phyloP scores from a whole-genome alignment of 2,113 vertebrate species.

The Prunella himalayana region DNA sequence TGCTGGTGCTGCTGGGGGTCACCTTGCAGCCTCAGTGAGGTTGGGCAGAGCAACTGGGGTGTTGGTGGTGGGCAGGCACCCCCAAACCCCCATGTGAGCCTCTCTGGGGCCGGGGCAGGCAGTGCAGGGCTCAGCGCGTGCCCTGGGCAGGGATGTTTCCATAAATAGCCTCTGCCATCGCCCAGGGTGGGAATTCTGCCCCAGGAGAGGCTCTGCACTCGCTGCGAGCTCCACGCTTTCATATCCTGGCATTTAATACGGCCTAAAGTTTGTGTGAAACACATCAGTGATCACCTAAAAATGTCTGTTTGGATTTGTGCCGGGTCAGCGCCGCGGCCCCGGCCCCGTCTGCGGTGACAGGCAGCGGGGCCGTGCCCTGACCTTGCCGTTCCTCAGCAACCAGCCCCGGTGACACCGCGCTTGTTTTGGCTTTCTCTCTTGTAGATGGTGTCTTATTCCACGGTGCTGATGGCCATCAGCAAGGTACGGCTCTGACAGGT shows the following conservation, averaged over 20 bases:
- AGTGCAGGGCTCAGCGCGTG: fast-evolving
- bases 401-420: not conserved
- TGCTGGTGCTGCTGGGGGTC: not conserved
- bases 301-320: slow-evolving; percentile 57
- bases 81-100: fast-evolving
- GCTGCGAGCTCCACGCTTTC: not conserved
- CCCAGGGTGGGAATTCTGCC: not conserved
- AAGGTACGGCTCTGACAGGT: slow-evolving; percentile 77
- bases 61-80: not conserved
- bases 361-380: slow-evolving; percentile 20
- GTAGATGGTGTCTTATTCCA: slow-evolving; percentile 98
- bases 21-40: not conserved
- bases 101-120: not conserved
- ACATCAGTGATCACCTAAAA: slow-evolving; percentile 38
- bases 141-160: not conserved
- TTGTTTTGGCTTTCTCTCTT: not conserved
- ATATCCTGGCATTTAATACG: not conserved
- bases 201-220: not conserved
- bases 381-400: slow-evolving; percentile 15
- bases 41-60: not conserved
- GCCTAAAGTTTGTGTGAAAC: slow-evolving; percentile 19
- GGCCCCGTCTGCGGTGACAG: not conserved
- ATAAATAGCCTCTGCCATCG: not conserved
- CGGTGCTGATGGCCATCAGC: slow-evolving; percentile 90
- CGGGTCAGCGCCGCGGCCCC: not conserved